Evolutionary conservation across 1,140 invertebrate genomes (phyloP), one percentile per base, ranked within the genome.

Genomic region (Trichonephila clavata): DNA sequence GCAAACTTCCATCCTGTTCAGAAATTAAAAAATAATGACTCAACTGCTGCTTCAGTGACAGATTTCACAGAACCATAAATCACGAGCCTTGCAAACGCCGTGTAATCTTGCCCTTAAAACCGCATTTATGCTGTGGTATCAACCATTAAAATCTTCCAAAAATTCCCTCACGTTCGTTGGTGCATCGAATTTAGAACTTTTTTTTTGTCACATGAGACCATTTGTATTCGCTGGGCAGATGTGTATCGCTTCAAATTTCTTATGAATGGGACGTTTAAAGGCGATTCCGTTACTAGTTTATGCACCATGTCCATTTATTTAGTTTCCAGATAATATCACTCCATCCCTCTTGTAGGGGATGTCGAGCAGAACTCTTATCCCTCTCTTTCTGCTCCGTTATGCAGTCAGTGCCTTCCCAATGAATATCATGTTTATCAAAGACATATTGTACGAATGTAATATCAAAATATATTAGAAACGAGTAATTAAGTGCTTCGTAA

Each of bases 51-150:
- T 77, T 24, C 71, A 39, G n/a, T 84, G 83, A 84, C 83, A 59
- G 57, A 57, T 27, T 84, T 84, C 43, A n/a, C 13, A 27, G 50
- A 84, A 60, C 50, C 50, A 27, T 84, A 84, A 60, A 77, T 77
- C 32, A 18, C 18, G 14, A 32, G 5, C 13, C 14, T 77, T 32
- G 8, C 14, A 60, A 84, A 24, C 13, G 50, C 18, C 83, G 13
- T 84, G 18, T 59, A 84, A 84, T 84, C 43, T 24, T 21, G 83
- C 50, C 83, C 83, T 84, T 84, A 57, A 83, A 60, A 59, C 71
- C n/a, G 83, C 83, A 27, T 57, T 84, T 59, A 59, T 77, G 50
- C 20, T 57, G 20, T n/a, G 5, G 50, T 57, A 27, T 84, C 50
- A 84, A 84, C 24, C 27, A 20, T 39, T 20, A 16, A 84, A 83